Base-by-base conservation (phyloP, 2,797 vertebrate species). In the Columba guinea region DNA sequence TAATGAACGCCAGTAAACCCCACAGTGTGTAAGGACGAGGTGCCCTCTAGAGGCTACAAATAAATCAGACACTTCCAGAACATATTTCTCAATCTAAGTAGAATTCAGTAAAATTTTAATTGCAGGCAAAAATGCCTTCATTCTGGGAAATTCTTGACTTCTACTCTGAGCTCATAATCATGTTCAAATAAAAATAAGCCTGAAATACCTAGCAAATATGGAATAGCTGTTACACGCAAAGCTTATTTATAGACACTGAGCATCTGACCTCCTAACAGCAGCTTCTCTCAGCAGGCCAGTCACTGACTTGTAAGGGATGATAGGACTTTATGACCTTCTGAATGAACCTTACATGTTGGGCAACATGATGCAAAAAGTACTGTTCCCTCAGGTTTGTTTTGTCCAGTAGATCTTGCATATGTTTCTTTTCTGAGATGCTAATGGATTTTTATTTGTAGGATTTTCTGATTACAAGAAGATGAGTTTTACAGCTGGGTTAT, bases 11-110 rank as follows among this genome's bases (percentile, higher is more conserved):
- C 4, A 44, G 19, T 30, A 51, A 87, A 65, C 16, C 26, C 30
- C 37, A 22, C 55, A 16, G 37, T 77, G 62, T 28, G 51, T 60
- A 77, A 85, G 96, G 41, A 48, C 17, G 68, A 92, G 68, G 73
- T 84, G 95, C 94, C 96, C 90, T 95, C 96, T 96, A 94, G 93
- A 96, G 96, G 95, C 77, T 55, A 58, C 52, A 89, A 71, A 51
- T 17, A 64, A 82, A 20, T 6, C 5, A 52, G 52, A 82, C 44
- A 18, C 22, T 82, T 73, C 48, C 59, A 86, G 27, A 88, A 73
- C 1, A 18, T 35, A 34, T 35, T 74, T 87, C 37, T 69, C 58
- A 30, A 14, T 17, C 35, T 22, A 34, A 21, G n/a, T 3, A 79
- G 63, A 87, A 80, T 60, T 37, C 60, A 39, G 21, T 9, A 48